Evolutionary conservation across 2,888 invertebrate species (phyloP).

Genomic region (Lasioglossum leucozonium): DNA sequence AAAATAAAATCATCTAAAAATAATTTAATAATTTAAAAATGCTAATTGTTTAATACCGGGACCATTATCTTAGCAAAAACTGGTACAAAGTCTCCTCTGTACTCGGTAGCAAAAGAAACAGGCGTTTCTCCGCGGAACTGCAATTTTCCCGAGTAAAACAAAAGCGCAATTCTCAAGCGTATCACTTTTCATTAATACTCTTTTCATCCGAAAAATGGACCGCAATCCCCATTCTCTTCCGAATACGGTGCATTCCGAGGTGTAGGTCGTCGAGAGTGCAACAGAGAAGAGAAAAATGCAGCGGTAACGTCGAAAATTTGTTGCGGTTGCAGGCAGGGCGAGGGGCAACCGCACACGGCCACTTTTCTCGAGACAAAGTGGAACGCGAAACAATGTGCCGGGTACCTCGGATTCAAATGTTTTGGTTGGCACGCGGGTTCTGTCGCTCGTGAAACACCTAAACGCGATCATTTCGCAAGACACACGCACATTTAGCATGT

Average conservation of each 20-base stretch:
- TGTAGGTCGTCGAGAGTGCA: neutral
- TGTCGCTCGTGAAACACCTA: neutral
- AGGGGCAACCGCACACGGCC: neutral
- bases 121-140: neutral
- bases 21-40: neutral
- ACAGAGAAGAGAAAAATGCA: neutral
- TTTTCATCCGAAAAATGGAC: slow-evolving; percentile 3
- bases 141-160: neutral
- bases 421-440: neutral
- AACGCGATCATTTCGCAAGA: neutral
- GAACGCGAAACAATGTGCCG: neutral
- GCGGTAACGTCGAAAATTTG: neutral
- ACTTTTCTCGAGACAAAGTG: slow-evolving; percentile 9
- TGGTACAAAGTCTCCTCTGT: neutral
- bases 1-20: neutral
- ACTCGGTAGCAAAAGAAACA: neutral
- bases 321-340: neutral
- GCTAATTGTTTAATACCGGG: neutral
- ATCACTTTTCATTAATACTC: slow-evolving; percentile 1
- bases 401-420: slow-evolving; percentile 17
- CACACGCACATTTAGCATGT: neutral
- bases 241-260: neutral
- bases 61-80: neutral
- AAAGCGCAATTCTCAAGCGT: neutral
- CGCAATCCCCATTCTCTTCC: neutral